Evolutionary conservation across 2,888 invertebrate genomes (phyloP), one percentile per base, ranked within the genome.

Genomic region (Diarsia brunnea): DNA sequence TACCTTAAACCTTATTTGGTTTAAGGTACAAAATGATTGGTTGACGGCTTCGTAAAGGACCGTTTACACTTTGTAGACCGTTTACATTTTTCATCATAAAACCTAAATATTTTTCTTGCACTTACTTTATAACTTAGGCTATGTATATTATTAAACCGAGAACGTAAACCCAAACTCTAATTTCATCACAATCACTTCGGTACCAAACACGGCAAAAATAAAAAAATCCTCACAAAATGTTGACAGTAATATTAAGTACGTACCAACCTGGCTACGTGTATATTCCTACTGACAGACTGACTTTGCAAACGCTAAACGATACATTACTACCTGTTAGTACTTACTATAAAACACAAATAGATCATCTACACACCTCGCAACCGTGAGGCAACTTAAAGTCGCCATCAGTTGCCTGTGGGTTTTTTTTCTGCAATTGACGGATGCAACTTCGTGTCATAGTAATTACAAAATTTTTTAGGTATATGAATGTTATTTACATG

Each of bases 221-320:
- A 65, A 58, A 21, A 64, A 47, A 21, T 4, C 27, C n/a, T 14
- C n/a, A 63, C 61, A n/a, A 49, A 27, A 14, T 3, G 31, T 12
- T 47, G 21, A 49, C 43, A 55, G 14, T 14, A n/a, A 47, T 16
- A 1, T 24, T 43, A 63, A 16, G 43, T 43, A 63, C 8, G 63
- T 63, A 72, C 65, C 14, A 66, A 84, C 79, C 68, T 71, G 55
- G 24, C 45, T 24, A 83, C 31, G 55, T 5, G 31, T 49, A 16
- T 49, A n/a, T 19, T 60, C 58, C 38, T 53, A 64, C 53, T n/a
- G 24, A 47, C 19, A 10, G 51, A 47, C 47, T 79, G 58, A 12
- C 43, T 68, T 21, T n/a, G 53, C 31, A 51, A 58, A 58, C n/a
- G 53, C n/a, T 11, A 31, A 79, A 49, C 47, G 24, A 43, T 68